phyloP scores from a whole-genome alignment of 2,888 invertebrate species.

The Rhagium mordax region DNA sequence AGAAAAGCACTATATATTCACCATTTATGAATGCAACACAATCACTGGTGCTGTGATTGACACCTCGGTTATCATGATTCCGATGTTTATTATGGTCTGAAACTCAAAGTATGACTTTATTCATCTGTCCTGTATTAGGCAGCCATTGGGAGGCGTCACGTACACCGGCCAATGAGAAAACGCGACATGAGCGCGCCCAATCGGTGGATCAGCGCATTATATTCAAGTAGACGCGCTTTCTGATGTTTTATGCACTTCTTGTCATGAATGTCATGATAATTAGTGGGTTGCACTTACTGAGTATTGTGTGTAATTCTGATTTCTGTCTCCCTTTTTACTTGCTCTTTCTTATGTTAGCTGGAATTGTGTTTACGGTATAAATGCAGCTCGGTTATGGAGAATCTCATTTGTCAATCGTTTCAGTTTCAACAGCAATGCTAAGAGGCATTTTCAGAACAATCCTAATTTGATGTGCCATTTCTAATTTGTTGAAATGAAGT shows the following conservation, averaged over 20 bases:
- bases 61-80: conserved; percentile 24
- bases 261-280: conserved; percentile 45
- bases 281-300: conserved; percentile 52
- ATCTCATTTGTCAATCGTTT: neutral
- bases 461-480: neutral
- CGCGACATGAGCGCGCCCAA: conserved; percentile 33
- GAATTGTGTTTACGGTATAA: neutral
- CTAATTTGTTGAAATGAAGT: neutral
- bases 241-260: conserved; percentile 51
- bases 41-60: conserved; percentile 8
- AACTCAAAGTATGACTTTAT: conserved; percentile 43
- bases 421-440: neutral
- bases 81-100: conserved; percentile 19
- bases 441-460: neutral
- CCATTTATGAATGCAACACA: neutral
- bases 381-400: neutral
- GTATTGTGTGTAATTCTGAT: conserved; percentile 19
- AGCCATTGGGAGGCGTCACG: conserved; percentile 61
- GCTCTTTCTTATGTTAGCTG: conserved; percentile 11
- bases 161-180: conserved; percentile 47
- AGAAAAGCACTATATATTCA: no score
- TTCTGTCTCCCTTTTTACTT: conserved; percentile 1
- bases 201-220: conserved; percentile 38
- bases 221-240: conserved; percentile 46
- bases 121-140: conserved; percentile 48